These are phyloP conservation scores for Atractosteus spatula DNA, from an alignment of 2,113 vertebrate genomes.

Conservation along the genomic window DNA sequence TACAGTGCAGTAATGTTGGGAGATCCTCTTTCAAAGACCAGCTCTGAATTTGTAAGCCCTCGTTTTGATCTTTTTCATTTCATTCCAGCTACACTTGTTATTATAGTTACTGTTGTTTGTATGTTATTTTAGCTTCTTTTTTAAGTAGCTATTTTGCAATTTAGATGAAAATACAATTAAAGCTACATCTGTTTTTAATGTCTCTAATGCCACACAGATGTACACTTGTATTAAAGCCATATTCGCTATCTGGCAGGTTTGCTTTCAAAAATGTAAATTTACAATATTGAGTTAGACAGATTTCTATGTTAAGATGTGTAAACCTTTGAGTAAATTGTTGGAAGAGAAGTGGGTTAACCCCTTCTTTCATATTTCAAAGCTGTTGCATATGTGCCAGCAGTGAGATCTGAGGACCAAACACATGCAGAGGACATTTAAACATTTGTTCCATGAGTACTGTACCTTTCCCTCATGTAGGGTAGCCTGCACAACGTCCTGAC, in stretches of 20 bases:
- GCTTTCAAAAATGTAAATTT: constrained; percentile 59
- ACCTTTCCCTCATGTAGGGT: constrained; percentile 8
- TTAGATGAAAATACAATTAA: constrained; percentile 97
- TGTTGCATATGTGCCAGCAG: constrained; percentile 39
- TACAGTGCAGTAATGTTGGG: constrained; percentile 72
- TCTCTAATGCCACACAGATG: constrained; percentile 88
- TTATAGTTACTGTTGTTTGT: constrained; percentile 98
- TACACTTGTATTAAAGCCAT: constrained; percentile 85
- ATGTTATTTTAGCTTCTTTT: constrained; percentile 97
- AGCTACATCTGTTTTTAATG: constrained; percentile 96
- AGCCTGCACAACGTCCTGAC: background rate
- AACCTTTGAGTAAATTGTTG: constrained; percentile 29
- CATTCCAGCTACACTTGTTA: constrained; percentile 90
- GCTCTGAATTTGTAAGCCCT: constrained; percentile 77
- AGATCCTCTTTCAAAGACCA: constrained; percentile 81
- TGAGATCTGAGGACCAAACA: constrained; percentile 19
- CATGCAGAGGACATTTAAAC: constrained; percentile 10
- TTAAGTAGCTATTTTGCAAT: constrained; percentile 99
- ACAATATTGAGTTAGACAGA: constrained; percentile 49
- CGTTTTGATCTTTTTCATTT: constrained; percentile 89
- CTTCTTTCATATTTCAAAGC: constrained; percentile 50
- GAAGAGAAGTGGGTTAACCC: constrained; percentile 32
- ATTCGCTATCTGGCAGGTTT: constrained; percentile 78
- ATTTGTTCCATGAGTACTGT: background rate
- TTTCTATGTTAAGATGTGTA: constrained; percentile 50